Percentiles rank a stretch among this genome's conserved stretches.
Conservation (phyloP, 2,797 vertebrate genomes). For the Oreonectes daqikongensis region DNA sequence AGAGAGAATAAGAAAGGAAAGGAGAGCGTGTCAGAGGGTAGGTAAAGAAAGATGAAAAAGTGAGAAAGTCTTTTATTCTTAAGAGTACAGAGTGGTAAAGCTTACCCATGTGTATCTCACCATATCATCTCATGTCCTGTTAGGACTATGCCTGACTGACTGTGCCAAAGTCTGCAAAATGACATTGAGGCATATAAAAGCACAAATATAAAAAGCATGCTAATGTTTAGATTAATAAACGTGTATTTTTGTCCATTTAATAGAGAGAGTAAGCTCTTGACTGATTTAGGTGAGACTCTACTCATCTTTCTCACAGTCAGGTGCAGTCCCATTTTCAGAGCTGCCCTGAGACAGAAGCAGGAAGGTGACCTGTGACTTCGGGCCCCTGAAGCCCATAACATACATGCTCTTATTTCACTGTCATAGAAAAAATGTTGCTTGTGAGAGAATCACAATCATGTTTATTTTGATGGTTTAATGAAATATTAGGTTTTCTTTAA, state of each 20-base stretch:
- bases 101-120: not conserved
- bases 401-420: not conserved
- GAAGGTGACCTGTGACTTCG: constrained; percentile 56
- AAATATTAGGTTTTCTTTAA: not conserved
- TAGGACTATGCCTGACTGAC: not conserved
- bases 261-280: constrained; percentile 6
- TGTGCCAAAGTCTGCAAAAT: not conserved
- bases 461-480: constrained; percentile 11
- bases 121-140: not conserved
- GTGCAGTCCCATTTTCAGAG: constrained; percentile 56
- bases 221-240: not conserved
- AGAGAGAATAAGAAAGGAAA: not conserved
- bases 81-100: not conserved
- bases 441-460: not conserved
- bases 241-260: not conserved
- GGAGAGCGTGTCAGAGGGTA: constrained; percentile 1
- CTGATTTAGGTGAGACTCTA: constrained; percentile 50
- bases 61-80: constrained; percentile 22
- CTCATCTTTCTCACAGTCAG: constrained; percentile 42
- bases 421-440: not conserved
- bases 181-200: not conserved
- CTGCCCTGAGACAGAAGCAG: constrained; percentile 39
- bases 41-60: constrained; percentile 19
- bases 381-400: not conserved
- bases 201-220: not conserved